These are phyloP conservation scores for Ptilorrhoa leucosticta DNA, from an alignment of 2,113 vertebrate genomes.

Conservation along the genomic window DNA sequence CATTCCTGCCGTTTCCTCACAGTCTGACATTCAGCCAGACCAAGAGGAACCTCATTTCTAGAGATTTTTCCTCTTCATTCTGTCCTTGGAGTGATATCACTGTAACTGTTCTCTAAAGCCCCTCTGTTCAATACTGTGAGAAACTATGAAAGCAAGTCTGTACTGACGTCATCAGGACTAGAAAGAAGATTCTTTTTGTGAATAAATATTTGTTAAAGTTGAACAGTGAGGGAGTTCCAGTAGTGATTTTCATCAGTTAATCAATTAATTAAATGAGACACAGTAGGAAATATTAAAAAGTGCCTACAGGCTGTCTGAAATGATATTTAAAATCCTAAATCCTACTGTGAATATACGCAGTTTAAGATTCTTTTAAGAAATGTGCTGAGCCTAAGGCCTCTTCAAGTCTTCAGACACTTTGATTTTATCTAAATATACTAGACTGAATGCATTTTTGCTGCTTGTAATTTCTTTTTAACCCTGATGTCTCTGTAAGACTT, in stretches of 20 bases:
- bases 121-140: background rate
- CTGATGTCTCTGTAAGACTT: background rate
- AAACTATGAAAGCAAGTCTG: background rate
- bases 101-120: background rate
- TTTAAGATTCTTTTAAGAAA: background rate
- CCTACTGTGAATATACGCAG: background rate
- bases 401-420: background rate
- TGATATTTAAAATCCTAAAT: background rate
- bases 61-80: background rate
- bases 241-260: background rate
- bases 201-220: background rate
- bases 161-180: background rate
- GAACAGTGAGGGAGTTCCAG: background rate
- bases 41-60: background rate
- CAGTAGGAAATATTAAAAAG: background rate
- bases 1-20: background rate
- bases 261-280: background rate
- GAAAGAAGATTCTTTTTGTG: background rate
- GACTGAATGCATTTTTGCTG: background rate
- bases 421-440: background rate
- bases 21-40: background rate
- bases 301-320: background rate
- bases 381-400: background rate
- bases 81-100: background rate
- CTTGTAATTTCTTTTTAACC: background rate